phyloP scores from a whole-genome alignment of 2,113 vertebrate genomes.

The Calyptomena viridis region DNA sequence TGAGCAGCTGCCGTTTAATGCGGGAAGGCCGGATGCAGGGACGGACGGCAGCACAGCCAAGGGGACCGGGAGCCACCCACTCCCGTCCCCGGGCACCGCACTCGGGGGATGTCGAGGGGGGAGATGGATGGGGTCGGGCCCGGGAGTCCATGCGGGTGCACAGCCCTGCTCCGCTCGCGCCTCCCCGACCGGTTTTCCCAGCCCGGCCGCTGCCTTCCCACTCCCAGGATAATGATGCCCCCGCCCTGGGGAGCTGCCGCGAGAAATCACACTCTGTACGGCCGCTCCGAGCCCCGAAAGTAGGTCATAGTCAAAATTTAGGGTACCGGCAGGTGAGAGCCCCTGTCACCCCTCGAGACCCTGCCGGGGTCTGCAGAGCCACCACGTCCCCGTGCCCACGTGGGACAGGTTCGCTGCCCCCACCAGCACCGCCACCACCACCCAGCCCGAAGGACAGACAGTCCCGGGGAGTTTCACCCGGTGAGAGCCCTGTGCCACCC shows the following conservation, averaged over 20 bases:
- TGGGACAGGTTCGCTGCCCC: neutral
- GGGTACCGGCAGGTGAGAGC: neutral
- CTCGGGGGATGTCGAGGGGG: neutral
- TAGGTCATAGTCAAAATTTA: neutral
- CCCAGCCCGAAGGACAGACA: neutral
- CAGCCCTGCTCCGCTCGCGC: neutral
- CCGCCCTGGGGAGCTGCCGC: neutral
- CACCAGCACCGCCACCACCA: neutral
- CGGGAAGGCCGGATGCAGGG: neutral
- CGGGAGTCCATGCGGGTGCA: neutral
- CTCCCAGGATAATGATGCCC: constrained; percentile 31
- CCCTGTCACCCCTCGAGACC: neutral
- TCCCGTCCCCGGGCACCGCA: neutral
- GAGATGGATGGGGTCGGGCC: neutral
- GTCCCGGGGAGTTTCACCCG: neutral
- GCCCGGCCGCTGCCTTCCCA: neutral
- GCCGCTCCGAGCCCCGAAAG: neutral
- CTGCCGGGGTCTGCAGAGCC: neutral
- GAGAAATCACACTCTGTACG: neutral
- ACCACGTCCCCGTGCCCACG: accelerated
- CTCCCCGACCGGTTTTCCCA: constrained; percentile 52
- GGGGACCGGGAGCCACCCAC: neutral
- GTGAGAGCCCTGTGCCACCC: neutral
- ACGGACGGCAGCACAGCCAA: accelerated
- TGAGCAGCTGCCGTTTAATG: constrained; percentile 48